A percentile compares a stretch with the other conserved stretches of the same genome.
Evolutionary conservation across 2,797 vertebrate species (phyloP).

Genomic region (Cheirogaleus major): DNA sequence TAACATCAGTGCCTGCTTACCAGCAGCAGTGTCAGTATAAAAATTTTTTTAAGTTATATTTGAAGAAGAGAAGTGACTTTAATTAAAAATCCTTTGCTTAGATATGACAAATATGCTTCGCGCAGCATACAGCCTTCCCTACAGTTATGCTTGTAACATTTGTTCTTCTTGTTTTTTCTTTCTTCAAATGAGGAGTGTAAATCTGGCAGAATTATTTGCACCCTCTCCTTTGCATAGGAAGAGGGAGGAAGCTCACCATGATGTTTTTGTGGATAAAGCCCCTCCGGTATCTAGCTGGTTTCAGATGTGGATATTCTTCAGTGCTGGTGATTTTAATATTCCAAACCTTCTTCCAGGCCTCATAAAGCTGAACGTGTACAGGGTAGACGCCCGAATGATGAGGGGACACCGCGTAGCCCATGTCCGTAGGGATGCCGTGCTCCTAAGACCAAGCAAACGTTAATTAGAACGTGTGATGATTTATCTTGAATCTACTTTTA

Average conservation of each 20-base stretch:
- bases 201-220: not conserved
- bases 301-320: conserved; percentile 90
- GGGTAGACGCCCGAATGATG: conserved; percentile 95
- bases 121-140: not conserved
- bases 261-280: conserved; percentile 89
- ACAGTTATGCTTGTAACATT: not conserved
- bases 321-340: conserved; percentile 89
- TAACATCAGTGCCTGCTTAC: not conserved
- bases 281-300: conserved; percentile 87
- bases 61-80: not conserved
- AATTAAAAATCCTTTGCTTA: not conserved
- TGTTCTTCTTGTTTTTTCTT: not conserved
- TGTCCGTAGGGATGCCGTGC: conserved; percentile 88
- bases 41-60: not conserved
- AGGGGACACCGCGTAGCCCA: conserved; percentile 97
- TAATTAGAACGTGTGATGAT: not conserved
- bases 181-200: not conserved
- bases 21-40: not conserved
- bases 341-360: conserved; percentile 90
- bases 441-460: conserved; percentile 81
- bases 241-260: conserved; percentile 86
- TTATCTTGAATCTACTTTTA: not conserved
- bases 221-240: not conserved
- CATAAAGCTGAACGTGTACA: conserved; percentile 88
- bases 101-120: not conserved